These are phyloP conservation scores for Gila orcuttii DNA, from an alignment of 2,113 vertebrate species.

Conservation along the genomic window DNA sequence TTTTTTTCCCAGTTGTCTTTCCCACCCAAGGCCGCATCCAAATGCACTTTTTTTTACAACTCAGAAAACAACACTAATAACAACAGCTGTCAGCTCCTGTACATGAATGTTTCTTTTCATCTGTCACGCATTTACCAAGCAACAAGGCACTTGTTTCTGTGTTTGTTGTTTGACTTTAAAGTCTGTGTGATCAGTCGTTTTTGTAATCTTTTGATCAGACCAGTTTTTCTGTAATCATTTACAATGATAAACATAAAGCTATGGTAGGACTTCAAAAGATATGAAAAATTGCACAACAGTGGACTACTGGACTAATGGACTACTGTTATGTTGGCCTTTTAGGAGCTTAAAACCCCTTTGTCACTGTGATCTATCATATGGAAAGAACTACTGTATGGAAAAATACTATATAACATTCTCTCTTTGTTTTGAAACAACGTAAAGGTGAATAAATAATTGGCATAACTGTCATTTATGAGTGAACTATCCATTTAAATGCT, in stretches of 20 bases:
- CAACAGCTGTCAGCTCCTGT: not conserved
- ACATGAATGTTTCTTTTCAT: not conserved
- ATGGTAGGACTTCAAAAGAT: too few relatives aligned
- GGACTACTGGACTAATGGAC: too few relatives aligned
- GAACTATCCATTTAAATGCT: conserved; percentile 12
- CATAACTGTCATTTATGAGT: not conserved
- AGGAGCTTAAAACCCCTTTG: not conserved
- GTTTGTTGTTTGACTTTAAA: too few relatives aligned
- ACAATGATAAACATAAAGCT: too few relatives aligned
- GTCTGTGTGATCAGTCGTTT: too few relatives aligned
- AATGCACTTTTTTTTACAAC: too few relatives aligned
- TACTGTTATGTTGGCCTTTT: not conserved
- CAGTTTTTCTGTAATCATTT: too few relatives aligned
- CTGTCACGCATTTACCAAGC: not conserved
- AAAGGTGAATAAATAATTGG: not conserved
- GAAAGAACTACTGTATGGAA: not conserved
- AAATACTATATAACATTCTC: too few relatives aligned
- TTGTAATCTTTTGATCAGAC: too few relatives aligned
- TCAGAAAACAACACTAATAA: not conserved
- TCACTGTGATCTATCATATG: not conserved
- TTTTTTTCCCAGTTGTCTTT: not conserved
- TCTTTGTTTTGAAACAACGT: not conserved
- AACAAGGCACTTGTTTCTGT: not conserved
- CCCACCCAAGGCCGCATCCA: too few relatives aligned
- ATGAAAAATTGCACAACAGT: too few relatives aligned